A percentile compares a stretch with the other conserved stretches of the same genome.
These are phyloP conservation scores for Loxodonta africana DNA, from an alignment of 2,113 vertebrate species.

Conservation along the genomic window DNA sequence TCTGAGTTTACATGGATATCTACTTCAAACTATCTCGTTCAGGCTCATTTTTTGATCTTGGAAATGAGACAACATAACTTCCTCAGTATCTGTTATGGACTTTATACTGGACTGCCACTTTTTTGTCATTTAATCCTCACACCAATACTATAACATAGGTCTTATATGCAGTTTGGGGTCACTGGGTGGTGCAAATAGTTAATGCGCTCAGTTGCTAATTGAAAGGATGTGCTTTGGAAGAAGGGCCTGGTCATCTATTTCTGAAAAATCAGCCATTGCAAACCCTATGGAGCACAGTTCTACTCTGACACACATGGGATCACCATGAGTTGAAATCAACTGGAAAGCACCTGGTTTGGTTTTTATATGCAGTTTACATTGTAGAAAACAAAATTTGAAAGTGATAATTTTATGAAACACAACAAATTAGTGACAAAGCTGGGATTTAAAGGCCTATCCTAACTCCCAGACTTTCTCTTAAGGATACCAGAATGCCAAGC, in stretches of 20 bases:
- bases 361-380: neutral
- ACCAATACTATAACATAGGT: neutral
- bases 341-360: too few relatives aligned
- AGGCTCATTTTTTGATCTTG: neutral
- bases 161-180: neutral
- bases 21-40: neutral
- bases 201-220: too few relatives aligned
- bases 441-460: neutral
- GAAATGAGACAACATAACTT: neutral
- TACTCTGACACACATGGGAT: too few relatives aligned
- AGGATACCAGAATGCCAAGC: neutral
- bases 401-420: neutral
- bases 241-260: too few relatives aligned
- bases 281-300: too few relatives aligned
- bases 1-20: neutral
- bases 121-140: constrained; percentile 33
- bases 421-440: neutral
- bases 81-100: neutral
- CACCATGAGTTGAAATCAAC: too few relatives aligned
- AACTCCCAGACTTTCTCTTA: neutral
- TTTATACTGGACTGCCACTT: neutral
- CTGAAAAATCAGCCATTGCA: too few relatives aligned
- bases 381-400: constrained; percentile 24
- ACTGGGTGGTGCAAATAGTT: too few relatives aligned
- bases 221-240: too few relatives aligned